These are phyloP conservation scores for Hypothenemus hampei DNA, from an alignment of 1,140 invertebrate species.

Conservation along the genomic window DNA sequence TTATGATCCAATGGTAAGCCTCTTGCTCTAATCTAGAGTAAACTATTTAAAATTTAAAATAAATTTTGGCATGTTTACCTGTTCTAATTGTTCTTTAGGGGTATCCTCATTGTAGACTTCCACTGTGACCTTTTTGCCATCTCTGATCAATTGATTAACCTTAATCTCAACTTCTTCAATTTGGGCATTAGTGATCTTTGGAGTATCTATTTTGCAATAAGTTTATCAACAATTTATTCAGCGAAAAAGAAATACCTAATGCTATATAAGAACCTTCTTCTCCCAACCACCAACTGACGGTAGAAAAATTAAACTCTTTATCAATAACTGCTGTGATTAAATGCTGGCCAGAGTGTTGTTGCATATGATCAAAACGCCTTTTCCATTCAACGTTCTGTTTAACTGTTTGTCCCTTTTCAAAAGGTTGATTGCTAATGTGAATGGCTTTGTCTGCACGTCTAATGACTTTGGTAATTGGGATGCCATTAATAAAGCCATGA, in stretches of 20 bases:
- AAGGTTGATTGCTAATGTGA: constrained; percentile 58
- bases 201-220: constrained; percentile 43
- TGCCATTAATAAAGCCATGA: constrained; percentile 61
- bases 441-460: constrained; percentile 63
- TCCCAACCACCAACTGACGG: constrained; percentile 77
- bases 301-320: constrained; percentile 59
- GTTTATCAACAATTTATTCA: too few relatives aligned
- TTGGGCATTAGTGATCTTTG: constrained; percentile 48
- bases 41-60: constrained; percentile 19
- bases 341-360: constrained; percentile 75
- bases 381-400: constrained; percentile 66
- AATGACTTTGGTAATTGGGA: constrained; percentile 61
- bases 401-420: constrained; percentile 58
- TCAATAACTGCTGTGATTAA: constrained; percentile 75
- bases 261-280: constrained; percentile 63
- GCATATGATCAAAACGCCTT: constrained; percentile 82
- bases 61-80: constrained; percentile 24
- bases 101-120: constrained; percentile 55
- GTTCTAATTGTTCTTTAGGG: constrained; percentile 33
- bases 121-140: constrained; percentile 57
- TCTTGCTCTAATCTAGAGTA: constrained; percentile 43
- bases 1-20: constrained; percentile 72
- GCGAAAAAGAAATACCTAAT: constrained; percentile 46
- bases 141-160: constrained; percentile 64
- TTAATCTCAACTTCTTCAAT: constrained; percentile 55